phyloP scores from a whole-genome alignment of 2,888 invertebrate species.

The Octonoba sinensis region DNA sequence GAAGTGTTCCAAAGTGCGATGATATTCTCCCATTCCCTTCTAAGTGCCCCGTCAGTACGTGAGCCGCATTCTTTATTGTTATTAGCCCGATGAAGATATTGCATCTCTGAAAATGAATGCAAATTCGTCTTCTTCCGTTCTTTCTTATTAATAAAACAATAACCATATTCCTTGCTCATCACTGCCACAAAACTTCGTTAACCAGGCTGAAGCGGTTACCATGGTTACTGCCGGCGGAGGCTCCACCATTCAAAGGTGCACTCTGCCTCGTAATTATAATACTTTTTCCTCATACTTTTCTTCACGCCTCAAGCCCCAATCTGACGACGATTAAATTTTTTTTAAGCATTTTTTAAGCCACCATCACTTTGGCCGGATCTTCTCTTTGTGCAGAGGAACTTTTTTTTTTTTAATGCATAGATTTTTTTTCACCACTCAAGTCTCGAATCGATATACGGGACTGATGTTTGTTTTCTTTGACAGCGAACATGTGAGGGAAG shows the following conservation, averaged over 20 bases:
- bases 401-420: background rate
- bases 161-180: slow-evolving; percentile 36
- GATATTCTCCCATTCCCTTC: background rate
- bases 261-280: slow-evolving; percentile 52
- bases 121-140: slow-evolving; percentile 8
- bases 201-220: slow-evolving; percentile 40
- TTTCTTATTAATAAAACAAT: slow-evolving; percentile 62
- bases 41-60: slow-evolving; percentile 14
- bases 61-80: slow-evolving; percentile 39
- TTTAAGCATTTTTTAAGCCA: slow-evolving; percentile 52
- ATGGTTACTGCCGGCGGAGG: background rate
- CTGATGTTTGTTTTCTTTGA: slow-evolving; percentile 55
- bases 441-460: slow-evolving; percentile 37
- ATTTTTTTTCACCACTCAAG: too few relatives aligned
- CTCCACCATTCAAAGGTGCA: background rate
- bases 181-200: slow-evolving; percentile 49
- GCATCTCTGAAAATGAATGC: slow-evolving; percentile 27
- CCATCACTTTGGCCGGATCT: slow-evolving; percentile 17
- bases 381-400: slow-evolving; percentile 1
- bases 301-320: slow-evolving; percentile 47
- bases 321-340: slow-evolving; percentile 59
- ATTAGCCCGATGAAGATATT: slow-evolving; percentile 60
- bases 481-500: slow-evolving; percentile 8
- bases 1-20: background rate
- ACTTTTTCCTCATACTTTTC: slow-evolving; percentile 23